Base-by-base conservation (phyloP, 2,113 vertebrate species). In the Athene cunicularia region DNA sequence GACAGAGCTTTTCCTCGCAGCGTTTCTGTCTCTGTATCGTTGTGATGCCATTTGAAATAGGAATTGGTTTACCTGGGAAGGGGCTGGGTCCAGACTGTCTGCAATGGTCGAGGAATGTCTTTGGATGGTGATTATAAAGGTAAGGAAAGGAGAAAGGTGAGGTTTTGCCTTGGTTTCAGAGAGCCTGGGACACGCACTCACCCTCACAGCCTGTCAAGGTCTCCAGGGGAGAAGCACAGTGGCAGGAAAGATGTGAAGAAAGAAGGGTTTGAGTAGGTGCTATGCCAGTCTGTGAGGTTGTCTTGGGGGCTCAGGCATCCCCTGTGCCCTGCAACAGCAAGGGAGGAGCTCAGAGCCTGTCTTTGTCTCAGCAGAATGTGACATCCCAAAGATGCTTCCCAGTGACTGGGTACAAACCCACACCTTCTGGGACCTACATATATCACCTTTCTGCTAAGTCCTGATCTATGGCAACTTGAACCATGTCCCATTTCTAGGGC, bases 131-230 rank as follows among this genome's bases (percentile, higher is more conserved):
- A 28, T 33, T 47, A 18, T 14, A 56, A 35, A 60, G 32, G 33
- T 9, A 59, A 94, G 27, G 18, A 53, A 55, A 80, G n/a, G 14
- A 59, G 37, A 73, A 70, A 30, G 12, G 9, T 3, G 17, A 87
- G n/a, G 32, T 6, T 86, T 88, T 64, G 50, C 24, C 12, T 71
- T 62, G 33, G 17, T 74, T 92, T 83, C 47, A 43, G 63, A 83
- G 39, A 14, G 3, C 23, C 58, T 80, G 66, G 30, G 60, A 22
- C 14, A 28, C 0, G 0, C 0, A 0, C 9, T 63, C 23, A 41
- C 4, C 13, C 22, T 79, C 3, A 0, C 41, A 64, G 8, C 32
- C 41, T 92, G 47, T 11, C 32, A 74, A 68, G 12, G 30, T 12
- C 39, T 56, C 39, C 21, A 39, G 14, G 14, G 39, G 23, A 87